phyloP scores from a whole-genome alignment of 2,113 vertebrate species.

The Epinephelus fuscoguttatus region DNA sequence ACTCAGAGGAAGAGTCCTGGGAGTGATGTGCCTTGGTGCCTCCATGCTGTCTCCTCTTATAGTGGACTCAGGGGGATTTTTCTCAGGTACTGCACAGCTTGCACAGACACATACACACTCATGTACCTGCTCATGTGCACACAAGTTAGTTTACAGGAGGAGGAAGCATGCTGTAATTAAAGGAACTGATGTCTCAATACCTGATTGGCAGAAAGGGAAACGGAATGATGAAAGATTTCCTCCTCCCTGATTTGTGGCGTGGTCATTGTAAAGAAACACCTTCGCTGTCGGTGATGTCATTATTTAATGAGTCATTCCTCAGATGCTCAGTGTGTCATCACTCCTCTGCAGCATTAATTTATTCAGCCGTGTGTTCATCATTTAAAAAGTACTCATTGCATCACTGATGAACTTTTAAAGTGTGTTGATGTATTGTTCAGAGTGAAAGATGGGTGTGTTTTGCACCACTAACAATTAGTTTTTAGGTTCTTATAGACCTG shows the following conservation, averaged over 20 bases:
- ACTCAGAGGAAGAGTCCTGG: slow-evolving; percentile 55
- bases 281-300: not conserved
- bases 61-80: slow-evolving; percentile 67
- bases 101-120: not conserved
- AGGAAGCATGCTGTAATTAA: slow-evolving; percentile 62
- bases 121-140: not conserved
- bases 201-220: slow-evolving; percentile 21
- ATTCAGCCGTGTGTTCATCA: not conserved
- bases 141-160: slow-evolving; percentile 48
- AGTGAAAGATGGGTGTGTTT: not conserved
- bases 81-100: slow-evolving; percentile 30
- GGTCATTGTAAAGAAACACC: not conserved
- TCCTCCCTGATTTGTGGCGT: not conserved
- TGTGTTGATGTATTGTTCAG: not conserved
- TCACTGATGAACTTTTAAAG: not conserved
- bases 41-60: slow-evolving; percentile 79
- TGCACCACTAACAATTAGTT: not conserved
- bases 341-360: not conserved
- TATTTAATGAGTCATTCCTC: slow-evolving; percentile 29
- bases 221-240: slow-evolving; percentile 1
- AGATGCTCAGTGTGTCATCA: slow-evolving; percentile 16
- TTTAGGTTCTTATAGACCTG: not conserved
- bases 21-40: slow-evolving; percentile 53
- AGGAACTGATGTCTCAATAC: slow-evolving; percentile 46
- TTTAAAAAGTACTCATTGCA: not conserved